Conservation (phyloP, 2,888 invertebrate genomes). For the Lamellibrachia columna region DNA sequence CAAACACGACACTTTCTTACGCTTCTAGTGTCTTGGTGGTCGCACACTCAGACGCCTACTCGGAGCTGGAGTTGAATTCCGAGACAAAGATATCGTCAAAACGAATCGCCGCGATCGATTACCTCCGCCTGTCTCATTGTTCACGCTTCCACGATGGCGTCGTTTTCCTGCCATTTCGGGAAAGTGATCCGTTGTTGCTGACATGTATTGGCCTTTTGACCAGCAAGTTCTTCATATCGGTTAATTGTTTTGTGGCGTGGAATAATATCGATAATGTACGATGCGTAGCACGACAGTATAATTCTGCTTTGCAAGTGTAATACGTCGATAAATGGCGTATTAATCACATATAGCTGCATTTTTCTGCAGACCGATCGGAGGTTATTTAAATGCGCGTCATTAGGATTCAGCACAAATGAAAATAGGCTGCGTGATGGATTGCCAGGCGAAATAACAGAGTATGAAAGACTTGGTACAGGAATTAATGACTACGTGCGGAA, state of each 20-base stretch:
- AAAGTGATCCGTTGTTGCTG: background rate
- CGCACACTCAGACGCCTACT: background rate
- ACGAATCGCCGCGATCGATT: background rate
- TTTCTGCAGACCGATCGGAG: background rate
- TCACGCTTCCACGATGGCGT: background rate
- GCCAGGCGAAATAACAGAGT: background rate
- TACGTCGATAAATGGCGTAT: conserved; percentile 16
- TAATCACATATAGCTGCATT: background rate
- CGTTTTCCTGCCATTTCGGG: conserved; percentile 1
- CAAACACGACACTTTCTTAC: background rate
- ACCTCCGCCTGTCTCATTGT: background rate
- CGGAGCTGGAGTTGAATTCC: background rate
- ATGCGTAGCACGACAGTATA: background rate
- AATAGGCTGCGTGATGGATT: background rate
- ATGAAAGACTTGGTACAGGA: background rate
- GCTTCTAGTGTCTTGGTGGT: background rate
- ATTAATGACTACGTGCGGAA: background rate
- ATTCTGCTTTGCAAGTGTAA: conserved; percentile 11
- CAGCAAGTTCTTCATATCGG: background rate
- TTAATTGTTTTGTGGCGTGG: conserved; percentile 10
- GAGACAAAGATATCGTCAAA: background rate
- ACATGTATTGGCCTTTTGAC: background rate
- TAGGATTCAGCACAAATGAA: conserved; percentile 9
- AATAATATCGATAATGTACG: conserved; percentile 12
- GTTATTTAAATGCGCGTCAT: background rate